Percentiles rank a stretch among this genome's conserved stretches.
These are phyloP conservation scores for Heterotilapia buettikoferi DNA, from an alignment of 2,113 vertebrate genomes.

Conservation along the genomic window DNA sequence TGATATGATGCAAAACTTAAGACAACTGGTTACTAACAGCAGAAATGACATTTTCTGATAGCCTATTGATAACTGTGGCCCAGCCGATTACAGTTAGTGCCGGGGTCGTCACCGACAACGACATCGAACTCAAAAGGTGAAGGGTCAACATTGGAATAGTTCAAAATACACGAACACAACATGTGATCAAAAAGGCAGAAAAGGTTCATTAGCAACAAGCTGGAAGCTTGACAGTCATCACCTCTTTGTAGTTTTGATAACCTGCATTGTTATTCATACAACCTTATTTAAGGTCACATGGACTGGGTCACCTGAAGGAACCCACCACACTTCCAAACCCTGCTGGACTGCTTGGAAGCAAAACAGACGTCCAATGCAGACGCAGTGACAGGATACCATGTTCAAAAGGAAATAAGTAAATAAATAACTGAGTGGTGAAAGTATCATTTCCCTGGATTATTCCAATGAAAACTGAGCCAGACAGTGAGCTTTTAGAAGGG, in stretches of 20 bases:
- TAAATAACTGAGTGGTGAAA: not conserved
- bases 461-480: not conserved
- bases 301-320: not conserved
- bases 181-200: not conserved
- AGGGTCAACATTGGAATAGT: not conserved
- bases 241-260: not conserved
- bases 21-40: not conserved
- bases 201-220: not conserved
- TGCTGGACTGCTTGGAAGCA: not conserved
- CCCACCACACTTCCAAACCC: accelerated
- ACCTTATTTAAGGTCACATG: not conserved
- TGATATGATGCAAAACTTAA: too few species aligned
- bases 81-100: not conserved
- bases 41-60: accelerated
- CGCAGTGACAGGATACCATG: not conserved
- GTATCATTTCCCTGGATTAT: not conserved
- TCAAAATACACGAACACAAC: not conserved
- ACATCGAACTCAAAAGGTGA: not conserved
- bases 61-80: not conserved
- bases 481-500: not conserved
- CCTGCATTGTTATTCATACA: not conserved
- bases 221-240: not conserved
- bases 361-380: not conserved
- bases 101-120: accelerated
- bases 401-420: not conserved